Percentiles rank a stretch among this genome's conserved stretches.
Evolutionary conservation across 2,797 vertebrate species (phyloP).

Genomic region (Carcharodon carcharias): DNA sequence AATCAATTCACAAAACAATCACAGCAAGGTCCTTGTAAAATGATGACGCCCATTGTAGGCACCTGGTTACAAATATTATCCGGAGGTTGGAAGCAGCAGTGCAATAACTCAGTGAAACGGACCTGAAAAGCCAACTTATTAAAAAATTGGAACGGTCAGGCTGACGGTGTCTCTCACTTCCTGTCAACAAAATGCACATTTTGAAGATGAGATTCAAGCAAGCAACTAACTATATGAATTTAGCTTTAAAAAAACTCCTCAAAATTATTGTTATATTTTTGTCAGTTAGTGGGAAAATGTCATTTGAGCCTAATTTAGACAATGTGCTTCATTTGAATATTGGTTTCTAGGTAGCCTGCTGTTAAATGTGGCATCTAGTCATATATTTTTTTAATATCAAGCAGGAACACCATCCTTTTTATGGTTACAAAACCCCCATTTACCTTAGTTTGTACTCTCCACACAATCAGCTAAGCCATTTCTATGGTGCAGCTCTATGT

Average conservation of each 20-base stretch:
- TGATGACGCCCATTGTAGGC: too few relatives aligned
- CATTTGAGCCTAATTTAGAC: too few relatives aligned
- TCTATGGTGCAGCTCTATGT: background rate
- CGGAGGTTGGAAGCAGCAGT: too few relatives aligned
- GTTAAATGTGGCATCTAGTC: background rate
- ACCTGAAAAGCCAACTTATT: too few relatives aligned
- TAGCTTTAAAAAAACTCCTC: background rate
- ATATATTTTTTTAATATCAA: background rate
- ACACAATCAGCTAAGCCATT: background rate
- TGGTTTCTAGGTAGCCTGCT: background rate
- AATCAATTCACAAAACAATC: too few relatives aligned
- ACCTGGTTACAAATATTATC: too few relatives aligned
- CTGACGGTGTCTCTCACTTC: background rate
- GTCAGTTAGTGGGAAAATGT: background rate
- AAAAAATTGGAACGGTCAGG: too few relatives aligned
- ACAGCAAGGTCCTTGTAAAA: too few relatives aligned
- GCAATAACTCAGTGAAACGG: too few relatives aligned
- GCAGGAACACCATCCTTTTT: background rate
- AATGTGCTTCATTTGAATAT: background rate
- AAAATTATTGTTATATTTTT: background rate
- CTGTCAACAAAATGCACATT: background rate
- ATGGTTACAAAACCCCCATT: background rate
- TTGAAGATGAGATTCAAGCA: background rate
- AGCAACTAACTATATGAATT: background rate
- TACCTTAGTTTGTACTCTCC: background rate